phyloP scores from a whole-genome alignment of 1,140 invertebrate species.

The Leptopilina clavipes region DNA sequence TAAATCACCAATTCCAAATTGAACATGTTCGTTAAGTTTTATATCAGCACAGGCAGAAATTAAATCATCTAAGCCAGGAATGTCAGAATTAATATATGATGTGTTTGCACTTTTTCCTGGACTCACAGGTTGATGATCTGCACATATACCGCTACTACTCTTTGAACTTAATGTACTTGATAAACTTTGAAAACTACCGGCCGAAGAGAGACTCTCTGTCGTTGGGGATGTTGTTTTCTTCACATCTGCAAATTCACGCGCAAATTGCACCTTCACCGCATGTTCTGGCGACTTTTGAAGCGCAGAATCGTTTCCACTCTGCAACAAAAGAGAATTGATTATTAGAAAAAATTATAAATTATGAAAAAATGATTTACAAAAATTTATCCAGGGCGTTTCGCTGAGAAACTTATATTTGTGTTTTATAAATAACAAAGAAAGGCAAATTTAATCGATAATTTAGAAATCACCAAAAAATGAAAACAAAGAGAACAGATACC shows the following conservation, averaged over 20 bases:
- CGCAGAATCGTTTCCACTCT: constrained; percentile 56
- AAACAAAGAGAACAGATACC: constrained; percentile 48
- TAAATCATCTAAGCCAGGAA: constrained; percentile 62
- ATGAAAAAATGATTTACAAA: too few relatives aligned
- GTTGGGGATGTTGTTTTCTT: constrained; percentile 35
- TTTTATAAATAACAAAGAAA: too few relatives aligned
- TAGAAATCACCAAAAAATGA: not conserved
- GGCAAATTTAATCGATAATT: not conserved
- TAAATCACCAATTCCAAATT: constrained; percentile 41
- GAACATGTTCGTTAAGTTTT: constrained; percentile 39
- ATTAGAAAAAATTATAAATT: not conserved
- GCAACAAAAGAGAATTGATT: constrained; percentile 38
- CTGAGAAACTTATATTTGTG: too few relatives aligned
- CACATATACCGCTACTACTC: constrained; percentile 59
- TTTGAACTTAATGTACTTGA: constrained; percentile 61
- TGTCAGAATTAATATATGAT: constrained; percentile 58
- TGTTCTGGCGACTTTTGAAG: constrained; percentile 51
- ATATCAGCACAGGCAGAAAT: constrained; percentile 60
- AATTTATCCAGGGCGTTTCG: too few relatives aligned
- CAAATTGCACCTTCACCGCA: constrained; percentile 63
- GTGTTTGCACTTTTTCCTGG: constrained; percentile 44
- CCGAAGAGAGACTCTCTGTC: constrained; percentile 60
- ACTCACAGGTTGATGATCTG: constrained; percentile 46
- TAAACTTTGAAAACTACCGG: constrained; percentile 64
- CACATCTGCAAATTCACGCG: constrained; percentile 62